Percentiles rank a stretch among this genome's conserved stretches.
phyloP scores from a whole-genome alignment of 2,888 invertebrate species.

The Hecatera dysodea region DNA sequence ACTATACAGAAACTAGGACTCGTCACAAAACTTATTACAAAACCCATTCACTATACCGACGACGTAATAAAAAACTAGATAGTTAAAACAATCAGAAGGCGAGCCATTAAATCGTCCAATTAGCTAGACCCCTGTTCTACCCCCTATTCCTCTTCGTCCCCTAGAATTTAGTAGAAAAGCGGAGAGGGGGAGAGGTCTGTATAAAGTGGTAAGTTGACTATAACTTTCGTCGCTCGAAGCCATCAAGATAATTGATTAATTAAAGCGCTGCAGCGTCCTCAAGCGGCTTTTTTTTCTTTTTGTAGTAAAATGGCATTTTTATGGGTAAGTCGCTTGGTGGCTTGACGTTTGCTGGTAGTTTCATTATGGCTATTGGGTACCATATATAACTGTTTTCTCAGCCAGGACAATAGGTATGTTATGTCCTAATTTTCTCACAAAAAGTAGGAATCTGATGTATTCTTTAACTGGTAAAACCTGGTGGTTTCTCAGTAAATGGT shows the following conservation, averaged over 20 bases:
- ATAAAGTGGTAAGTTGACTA: conserved; percentile 64
- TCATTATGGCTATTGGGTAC: conserved; percentile 11
- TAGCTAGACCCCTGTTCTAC: conserved; percentile 56
- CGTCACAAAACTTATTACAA: conserved; percentile 27
- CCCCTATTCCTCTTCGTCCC: conserved; percentile 9
- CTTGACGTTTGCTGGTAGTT: conserved; percentile 44
- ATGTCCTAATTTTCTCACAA: no score
- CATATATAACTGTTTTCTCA: background rate
- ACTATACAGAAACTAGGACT: conserved; percentile 3
- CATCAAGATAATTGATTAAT: conserved; percentile 81
- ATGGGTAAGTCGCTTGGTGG: conserved; percentile 34
- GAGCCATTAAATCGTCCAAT: conserved; percentile 71
- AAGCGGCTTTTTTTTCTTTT: conserved; percentile 63
- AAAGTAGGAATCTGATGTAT: no score
- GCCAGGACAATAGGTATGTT: no score
- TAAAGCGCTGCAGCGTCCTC: conserved; percentile 74
- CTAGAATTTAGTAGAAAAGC: conserved; percentile 8
- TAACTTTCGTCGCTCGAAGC: conserved; percentile 73
- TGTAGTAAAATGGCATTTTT: conserved; percentile 57
- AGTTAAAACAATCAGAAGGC: conserved; percentile 77
- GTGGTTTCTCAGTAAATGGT: no score
- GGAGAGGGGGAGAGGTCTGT: conserved; percentile 31
- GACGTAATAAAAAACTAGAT: conserved; percentile 61
- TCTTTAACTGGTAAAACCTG: no score
- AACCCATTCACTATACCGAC: conserved; percentile 45